These are phyloP conservation scores for Calephelis nemesis DNA, from an alignment of 1,140 invertebrate genomes.

Conservation along the genomic window DNA sequence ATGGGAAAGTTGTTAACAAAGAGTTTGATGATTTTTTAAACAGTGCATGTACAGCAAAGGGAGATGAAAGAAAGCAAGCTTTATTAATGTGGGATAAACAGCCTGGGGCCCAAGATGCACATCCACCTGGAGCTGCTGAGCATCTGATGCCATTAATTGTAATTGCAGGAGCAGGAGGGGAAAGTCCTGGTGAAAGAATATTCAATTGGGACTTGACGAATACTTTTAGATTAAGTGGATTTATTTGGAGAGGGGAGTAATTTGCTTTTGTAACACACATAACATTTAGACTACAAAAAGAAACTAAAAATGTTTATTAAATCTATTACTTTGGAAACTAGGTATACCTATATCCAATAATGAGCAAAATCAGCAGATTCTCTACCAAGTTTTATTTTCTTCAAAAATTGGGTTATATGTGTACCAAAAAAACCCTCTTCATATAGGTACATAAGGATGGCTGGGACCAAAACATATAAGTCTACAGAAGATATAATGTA, in stretches of 20 bases:
- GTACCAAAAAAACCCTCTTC: no score
- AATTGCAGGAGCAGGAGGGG: conserved; percentile 62
- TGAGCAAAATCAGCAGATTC: no score
- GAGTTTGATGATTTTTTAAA: conserved; percentile 65
- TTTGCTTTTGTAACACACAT: not conserved
- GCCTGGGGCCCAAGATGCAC: conserved; percentile 56
- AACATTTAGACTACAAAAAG: no score
- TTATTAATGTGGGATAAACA: conserved; percentile 54
- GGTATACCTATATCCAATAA: no score
- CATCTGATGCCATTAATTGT: conserved; percentile 72
- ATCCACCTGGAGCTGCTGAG: conserved; percentile 59
- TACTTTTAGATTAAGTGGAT: conserved; percentile 61
- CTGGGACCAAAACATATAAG: no score
- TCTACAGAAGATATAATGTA: no score
- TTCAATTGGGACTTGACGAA: conserved; percentile 66
- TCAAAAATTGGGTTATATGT: no score
- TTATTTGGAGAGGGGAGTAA: conserved; percentile 63
- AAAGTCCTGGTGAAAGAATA: conserved; percentile 52
- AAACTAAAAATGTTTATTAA: no score
- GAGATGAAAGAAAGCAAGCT: conserved; percentile 45
- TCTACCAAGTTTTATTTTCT: no score
- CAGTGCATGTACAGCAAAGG: conserved; percentile 52
- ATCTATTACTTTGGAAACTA: no score
- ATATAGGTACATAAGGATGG: no score
- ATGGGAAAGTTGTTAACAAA: conserved; percentile 48